A percentile compares a stretch with the other conserved stretches of the same genome.
These are phyloP conservation scores for Diachasma alloeum DNA, from an alignment of 1,140 invertebrate genomes.

Conservation along the genomic window DNA sequence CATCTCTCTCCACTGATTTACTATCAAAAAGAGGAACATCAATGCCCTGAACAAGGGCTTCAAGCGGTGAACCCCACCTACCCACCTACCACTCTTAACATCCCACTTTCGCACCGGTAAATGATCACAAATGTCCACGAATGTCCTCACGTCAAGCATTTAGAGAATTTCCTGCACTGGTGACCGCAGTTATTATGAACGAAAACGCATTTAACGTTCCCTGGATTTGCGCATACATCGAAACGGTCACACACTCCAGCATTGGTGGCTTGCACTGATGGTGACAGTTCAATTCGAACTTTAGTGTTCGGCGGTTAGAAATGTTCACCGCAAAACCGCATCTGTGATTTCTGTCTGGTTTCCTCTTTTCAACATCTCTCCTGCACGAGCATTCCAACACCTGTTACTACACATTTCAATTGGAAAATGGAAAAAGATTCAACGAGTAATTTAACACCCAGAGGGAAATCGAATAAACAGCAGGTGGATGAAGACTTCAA, in stretches of 20 bases:
- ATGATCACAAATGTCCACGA: constrained; percentile 14
- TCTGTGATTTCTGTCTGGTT: constrained; percentile 57
- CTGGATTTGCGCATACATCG: constrained; percentile 23
- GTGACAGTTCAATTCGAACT: constrained; percentile 66
- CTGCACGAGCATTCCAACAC: background rate
- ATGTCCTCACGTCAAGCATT: constrained; percentile 25
- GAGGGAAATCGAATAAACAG: background rate
- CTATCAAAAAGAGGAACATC: background rate
- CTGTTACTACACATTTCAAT: background rate
- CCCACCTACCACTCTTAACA: background rate
- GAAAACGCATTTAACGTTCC: constrained; percentile 53
- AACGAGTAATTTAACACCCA: background rate
- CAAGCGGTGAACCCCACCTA: background rate
- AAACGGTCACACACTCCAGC: constrained; percentile 26
- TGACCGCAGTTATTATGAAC: constrained; percentile 61
- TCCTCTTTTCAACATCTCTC: background rate
- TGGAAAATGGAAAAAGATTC: background rate
- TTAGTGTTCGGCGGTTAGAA: constrained; percentile 62
- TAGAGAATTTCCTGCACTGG: constrained; percentile 44
- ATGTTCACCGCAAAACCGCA: constrained; percentile 62
- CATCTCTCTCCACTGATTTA: constrained; percentile 30
- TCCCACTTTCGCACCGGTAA: background rate
- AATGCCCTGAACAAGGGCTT: background rate
- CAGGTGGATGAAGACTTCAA: background rate
- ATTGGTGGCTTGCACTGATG: constrained; percentile 49